Base-by-base conservation (phyloP, 2,797 vertebrate species). In the Myotis myotis region DNA sequence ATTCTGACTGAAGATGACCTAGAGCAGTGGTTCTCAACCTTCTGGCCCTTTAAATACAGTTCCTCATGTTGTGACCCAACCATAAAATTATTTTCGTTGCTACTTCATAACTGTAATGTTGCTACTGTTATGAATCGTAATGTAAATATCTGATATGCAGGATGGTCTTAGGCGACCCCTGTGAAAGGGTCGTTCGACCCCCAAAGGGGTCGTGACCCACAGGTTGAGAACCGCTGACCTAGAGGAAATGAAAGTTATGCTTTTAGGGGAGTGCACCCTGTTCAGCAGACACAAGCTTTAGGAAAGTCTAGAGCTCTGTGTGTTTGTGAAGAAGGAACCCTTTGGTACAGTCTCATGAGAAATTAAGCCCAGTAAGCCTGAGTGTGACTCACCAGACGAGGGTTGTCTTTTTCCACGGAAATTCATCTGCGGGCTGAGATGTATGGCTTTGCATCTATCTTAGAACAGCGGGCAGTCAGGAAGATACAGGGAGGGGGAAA, bases 361-460 rank as follows among this genome's bases (percentile, higher is more conserved):
- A 96, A 96, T 95, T 94, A 92, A 95, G 76, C 55, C 62, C 79
- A 64, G 82, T 96, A 92, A 96, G 94, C 88, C 85, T 76, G 66
- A 87, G 33, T 90, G 71, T 93, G 97, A 95, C 85, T 96, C 87
- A 93, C 88, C 49, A 92, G 90, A 62, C 2, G 28, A 94, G 90
- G 88, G 72, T 88, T 85, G 90, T 92, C 96, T 97, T 96, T 96
- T 96, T 92, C 92, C 93, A 82, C 80, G 89, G 95, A 97, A 88
- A 96, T 95, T 96, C 96, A 94, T 97, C 81, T 92, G 87, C 72
- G 68, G 86, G 82, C 90, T 87, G 89, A 96, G 93, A 96, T 92
- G 90, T 97, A 93, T 0, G 64, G 90, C 93, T 97, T 87, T 96
- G 68, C 66, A 74, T 95, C 95, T 89, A 78, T 96, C 95, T 96